Percentiles rank a stretch among this genome's conserved stretches.
phyloP scores from a whole-genome alignment of 2,888 invertebrate genomes.

The Dasysyrphus albostriatus region DNA sequence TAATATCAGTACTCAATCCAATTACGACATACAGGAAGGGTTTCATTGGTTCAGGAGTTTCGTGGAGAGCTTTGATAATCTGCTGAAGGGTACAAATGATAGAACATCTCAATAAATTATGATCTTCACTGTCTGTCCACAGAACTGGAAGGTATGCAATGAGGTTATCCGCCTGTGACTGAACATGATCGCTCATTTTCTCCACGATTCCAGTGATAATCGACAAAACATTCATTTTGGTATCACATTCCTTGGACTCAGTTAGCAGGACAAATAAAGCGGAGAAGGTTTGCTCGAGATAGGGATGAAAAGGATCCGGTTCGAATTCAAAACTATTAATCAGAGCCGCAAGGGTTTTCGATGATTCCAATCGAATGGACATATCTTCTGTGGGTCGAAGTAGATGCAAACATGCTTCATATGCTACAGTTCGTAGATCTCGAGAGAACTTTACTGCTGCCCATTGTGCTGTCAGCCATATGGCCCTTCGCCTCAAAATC shows the following conservation, averaged over 20 bases:
- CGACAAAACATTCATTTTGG: constrained; percentile 96
- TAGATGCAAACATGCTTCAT: constrained; percentile 90
- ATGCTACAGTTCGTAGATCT: constrained; percentile 91
- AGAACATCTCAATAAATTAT: constrained; percentile 95
- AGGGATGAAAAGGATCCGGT: constrained; percentile 93
- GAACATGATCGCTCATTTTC: constrained; percentile 91
- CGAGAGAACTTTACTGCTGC: constrained; percentile 92
- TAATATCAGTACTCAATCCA: constrained; percentile 90
- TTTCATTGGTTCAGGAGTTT: constrained; percentile 86
- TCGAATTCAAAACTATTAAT: constrained; percentile 97
- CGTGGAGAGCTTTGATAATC: constrained; percentile 90
- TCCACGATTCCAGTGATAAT: constrained; percentile 96
- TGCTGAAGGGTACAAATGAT: constrained; percentile 93
- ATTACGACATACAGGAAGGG: constrained; percentile 89
- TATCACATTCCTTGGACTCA: constrained; percentile 95
- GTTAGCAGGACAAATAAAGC: constrained; percentile 93
- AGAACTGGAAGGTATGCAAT: constrained; percentile 93
- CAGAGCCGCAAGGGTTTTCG: constrained; percentile 91
- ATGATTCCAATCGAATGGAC: constrained; percentile 94
- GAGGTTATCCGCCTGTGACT: constrained; percentile 87
- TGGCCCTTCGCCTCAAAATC: constrained; percentile 92
- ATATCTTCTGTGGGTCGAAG: constrained; percentile 92
- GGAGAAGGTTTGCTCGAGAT: constrained; percentile 90
- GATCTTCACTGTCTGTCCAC: constrained; percentile 94
- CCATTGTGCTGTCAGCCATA: constrained; percentile 91